Conservation (phyloP, 2,113 vertebrate species). For the Plecturocebus donacophilus region DNA sequence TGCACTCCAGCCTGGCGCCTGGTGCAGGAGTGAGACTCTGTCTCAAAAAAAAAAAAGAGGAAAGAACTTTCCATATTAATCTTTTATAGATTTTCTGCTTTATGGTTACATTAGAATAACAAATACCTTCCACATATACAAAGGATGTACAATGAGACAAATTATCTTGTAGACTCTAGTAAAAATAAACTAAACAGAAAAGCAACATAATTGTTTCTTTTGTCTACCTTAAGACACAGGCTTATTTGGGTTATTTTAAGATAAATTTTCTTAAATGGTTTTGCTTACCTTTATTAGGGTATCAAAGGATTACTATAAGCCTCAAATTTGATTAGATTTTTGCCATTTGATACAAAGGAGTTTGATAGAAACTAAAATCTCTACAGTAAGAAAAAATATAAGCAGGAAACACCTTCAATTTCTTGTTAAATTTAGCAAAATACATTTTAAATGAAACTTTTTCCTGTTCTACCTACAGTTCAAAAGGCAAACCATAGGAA, state of each 20-base stretch:
- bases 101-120: background rate
- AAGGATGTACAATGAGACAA: background rate
- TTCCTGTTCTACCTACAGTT: background rate
- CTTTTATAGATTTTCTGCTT: background rate
- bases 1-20: too few relatives aligned
- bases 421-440: conserved; percentile 26
- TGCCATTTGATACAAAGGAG: background rate
- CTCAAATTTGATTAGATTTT: background rate
- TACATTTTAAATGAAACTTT: conserved; percentile 29
- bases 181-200: background rate
- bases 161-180: conserved; percentile 2
- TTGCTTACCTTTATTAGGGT: background rate
- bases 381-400: background rate
- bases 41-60: background rate
- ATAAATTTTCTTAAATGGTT: conserved; percentile 28
- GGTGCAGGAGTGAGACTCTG: too few relatives aligned
- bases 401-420: background rate
- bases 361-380: background rate
- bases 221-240: background rate
- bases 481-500: background rate
- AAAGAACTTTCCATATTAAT: background rate
- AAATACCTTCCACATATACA: background rate
- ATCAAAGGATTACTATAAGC: background rate
- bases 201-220: background rate
- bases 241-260: background rate